Evolutionary conservation across 2,113 vertebrate genomes (phyloP), one percentile per base, ranked within the genome.

Genomic region (Cottus gobio): DNA sequence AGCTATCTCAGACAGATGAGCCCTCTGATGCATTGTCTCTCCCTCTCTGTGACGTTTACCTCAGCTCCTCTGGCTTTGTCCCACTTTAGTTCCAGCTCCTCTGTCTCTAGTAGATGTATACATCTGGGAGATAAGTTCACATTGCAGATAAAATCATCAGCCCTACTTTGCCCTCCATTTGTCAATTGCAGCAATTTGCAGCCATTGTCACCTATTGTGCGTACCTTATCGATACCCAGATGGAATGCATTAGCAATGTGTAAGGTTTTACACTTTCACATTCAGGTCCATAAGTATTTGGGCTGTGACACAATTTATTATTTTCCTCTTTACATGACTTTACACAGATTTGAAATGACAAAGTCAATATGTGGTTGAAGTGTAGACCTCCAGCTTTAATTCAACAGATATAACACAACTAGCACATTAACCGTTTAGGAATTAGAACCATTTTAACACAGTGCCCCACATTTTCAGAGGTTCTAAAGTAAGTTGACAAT

Each of bases 1-100:
- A 76, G 82, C 80, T 81, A 88, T 83, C 86, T 85, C 50, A 85
- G 76, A 85, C 79, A 87, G 79, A 91, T 89, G 85, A 90, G 87
- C 39, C 78, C 84, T 88, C 56, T 84, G 85, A 86, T 80, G 84
- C 46, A 61, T 60, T 54, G 77, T 75, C 66, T 87, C 68, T 80
- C 70, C 50, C 85, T 76, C 60, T 72, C 71, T 75, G 75, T 61
- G 77, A 83, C 9, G 64, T 82, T 82, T 88, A 85, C 75, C 78
- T 85, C 44, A 85, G 62, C 69, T 86, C 77, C 80, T 78, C 75
- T 73, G 79, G 64, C 7, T 1, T 48, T 76, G 68, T 72, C 72
- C 78, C 69, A 86, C 68, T 90, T 86, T 73, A 74, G 18, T 48
- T 75, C 15, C 44, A 70, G 16, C 56, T 79, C 56, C 54, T 77